These are phyloP conservation scores for Eubasilissa splendida DNA, from an alignment of 2,888 invertebrate genomes.

Conservation along the genomic window DNA sequence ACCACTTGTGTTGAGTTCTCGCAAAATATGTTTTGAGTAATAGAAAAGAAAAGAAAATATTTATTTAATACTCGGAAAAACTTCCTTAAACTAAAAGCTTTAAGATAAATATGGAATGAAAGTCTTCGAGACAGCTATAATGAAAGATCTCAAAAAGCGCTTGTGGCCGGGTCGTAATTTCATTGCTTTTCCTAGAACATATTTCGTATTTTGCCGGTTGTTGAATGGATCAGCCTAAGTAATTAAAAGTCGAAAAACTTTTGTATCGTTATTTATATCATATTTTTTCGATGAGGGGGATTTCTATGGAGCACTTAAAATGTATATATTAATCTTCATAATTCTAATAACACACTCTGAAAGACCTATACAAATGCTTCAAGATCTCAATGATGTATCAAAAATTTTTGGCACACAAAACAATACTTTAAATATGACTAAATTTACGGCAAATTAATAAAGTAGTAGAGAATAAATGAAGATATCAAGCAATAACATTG, in stretches of 20 bases:
- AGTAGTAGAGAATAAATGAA: too few relatives aligned
- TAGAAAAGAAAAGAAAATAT: slow-evolving; percentile 2
- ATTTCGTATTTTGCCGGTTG: not conserved
- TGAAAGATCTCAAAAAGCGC: slow-evolving; percentile 18
- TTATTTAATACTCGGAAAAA: slow-evolving; percentile 17
- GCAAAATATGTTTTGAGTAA: not conserved
- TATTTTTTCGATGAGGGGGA: too few relatives aligned
- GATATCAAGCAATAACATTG: too few relatives aligned
- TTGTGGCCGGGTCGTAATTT: slow-evolving; percentile 22
- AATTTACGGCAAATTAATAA: too few relatives aligned
- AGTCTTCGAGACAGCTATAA: slow-evolving; percentile 10
- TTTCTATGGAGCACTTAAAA: too few relatives aligned
- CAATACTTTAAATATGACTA: too few relatives aligned
- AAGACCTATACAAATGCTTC: too few relatives aligned
- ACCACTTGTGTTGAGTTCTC: too few relatives aligned
- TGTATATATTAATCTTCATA: too few relatives aligned
- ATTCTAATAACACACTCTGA: too few relatives aligned
- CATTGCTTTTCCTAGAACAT: slow-evolving; percentile 18
- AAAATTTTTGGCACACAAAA: too few relatives aligned
- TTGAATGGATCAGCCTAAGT: not conserved
- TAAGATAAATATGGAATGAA: slow-evolving; percentile 22
- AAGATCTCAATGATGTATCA: too few relatives aligned
- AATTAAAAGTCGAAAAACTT: slow-evolving; percentile 19
- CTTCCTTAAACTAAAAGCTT: slow-evolving; percentile 13
- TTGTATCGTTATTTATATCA: not conserved